Evolutionary conservation across 2,113 vertebrate genomes (phyloP), one percentile per base, ranked within the genome.

Genomic region (Malurus elegans): DNA sequence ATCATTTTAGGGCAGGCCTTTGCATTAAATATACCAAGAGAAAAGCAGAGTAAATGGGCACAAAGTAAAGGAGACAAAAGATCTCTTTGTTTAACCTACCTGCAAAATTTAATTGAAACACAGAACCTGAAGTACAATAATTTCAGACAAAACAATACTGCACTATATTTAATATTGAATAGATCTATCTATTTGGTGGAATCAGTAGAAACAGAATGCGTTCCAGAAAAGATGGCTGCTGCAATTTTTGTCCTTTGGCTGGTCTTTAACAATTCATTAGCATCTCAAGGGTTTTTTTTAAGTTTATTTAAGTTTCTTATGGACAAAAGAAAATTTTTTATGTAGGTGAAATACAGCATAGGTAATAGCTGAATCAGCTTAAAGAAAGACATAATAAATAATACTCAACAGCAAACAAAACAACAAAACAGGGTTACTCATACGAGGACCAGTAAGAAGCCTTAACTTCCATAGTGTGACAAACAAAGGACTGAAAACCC

Each of bases 401-500:
- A 45, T 72, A 47, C 12, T 65, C 32, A 34, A 16, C 21, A 85
- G 24, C 32, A 72, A 72, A 53, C 15, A 83, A 87, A 80, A 66
- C 56, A 86, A 23, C 25, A 67, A 64, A 70, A 36, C 8, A 76
- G 57, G 6, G 12, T 89, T 89, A 81, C 31, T 87, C 54, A 61
- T 64, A 48, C 0, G 0, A 62, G 38, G 21, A 70, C 18, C 69
- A 61, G 20, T 47, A 57, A 65, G 48, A 47, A 65, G 64, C 44
- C 3, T 88, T 79, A 69, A 34, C 42, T 89, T 86, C 32, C 61
- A 62, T 36, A 32, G 47, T 12, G 21, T 1, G 9, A 57, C 18
- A 91, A 81, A 80, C 54, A 95, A 95, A 82, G 58, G 18, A 75
- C 40, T 76, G 45, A 86, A 92, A 90, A 13, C 45, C 70, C 45